Evolutionary conservation across 2,113 vertebrate species (phyloP), one percentile per base, ranked within the genome.

Genomic region (Cygnus buccinator): DNA sequence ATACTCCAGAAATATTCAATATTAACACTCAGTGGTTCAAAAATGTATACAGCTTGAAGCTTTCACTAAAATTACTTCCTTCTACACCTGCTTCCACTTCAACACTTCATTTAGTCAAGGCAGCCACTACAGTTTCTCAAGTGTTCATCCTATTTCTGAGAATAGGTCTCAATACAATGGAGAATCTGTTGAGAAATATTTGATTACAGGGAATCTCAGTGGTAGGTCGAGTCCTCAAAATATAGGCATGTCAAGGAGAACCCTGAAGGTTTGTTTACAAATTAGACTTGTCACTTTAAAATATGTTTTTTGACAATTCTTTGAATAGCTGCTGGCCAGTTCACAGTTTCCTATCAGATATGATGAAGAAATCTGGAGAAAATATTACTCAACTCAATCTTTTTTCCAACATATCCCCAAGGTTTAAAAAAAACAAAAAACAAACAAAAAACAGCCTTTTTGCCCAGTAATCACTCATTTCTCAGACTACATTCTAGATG

Each of bases 71-170:
- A 87, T 84, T 48, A 5, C 29, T 93, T 94, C 57, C 17, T 87
- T 91, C 89, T 62, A 94, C 48, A 91, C 59, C 54, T 94, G 84
- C 54, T 95, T 94, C 75, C 68, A 90, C 70, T 91, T 96, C 89
- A 95, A 68, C 44, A 66, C 14, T 91, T 95, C 65, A 82, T 94
- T 90, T 88, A 86, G 87, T 73, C 31, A 52, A 94, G 74, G 65
- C 65, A 95, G 44, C 67, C 70, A 77, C 57, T 95, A 54, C 22
- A 3, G 5, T 59, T 46, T 89, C 41, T 54, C 68, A 93, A 92
- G 90, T 77, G 66, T 79, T 93, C 59, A 65, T 80, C 26, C 22
- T 91, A 8, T 90, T 95, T 91, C 84, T 85, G 83, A 95, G 63
- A 90, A 68, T 10, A 87, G 33, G 15, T 77, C 95, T 71, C 87